phyloP scores from a whole-genome alignment of 2,888 invertebrate genomes.

The Aporophyla lueneburgensis region DNA sequence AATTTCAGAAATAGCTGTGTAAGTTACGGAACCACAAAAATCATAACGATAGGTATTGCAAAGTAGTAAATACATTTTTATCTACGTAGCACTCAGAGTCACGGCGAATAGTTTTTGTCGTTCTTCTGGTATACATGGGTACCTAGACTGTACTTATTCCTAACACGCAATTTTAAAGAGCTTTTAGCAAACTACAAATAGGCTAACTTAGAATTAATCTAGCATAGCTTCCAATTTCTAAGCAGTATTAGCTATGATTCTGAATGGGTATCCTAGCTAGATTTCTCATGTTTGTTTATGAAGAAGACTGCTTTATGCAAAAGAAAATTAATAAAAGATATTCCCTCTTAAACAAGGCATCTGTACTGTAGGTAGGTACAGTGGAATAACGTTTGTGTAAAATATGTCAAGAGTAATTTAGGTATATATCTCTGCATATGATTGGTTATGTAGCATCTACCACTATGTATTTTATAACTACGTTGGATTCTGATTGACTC shows the following conservation, averaged over 20 bases:
- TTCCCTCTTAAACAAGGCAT: not conserved
- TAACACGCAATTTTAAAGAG: no score
- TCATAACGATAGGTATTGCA: no score
- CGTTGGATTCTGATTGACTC: slow-evolving; percentile 4
- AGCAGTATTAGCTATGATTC: not conserved
- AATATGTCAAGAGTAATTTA: slow-evolving; percentile 10
- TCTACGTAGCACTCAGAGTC: no score
- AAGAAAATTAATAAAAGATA: not conserved
- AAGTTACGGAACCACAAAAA: not conserved
- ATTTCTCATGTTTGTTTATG: not conserved
- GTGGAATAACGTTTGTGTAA: not conserved
- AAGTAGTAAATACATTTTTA: no score
- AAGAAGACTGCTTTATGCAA: not conserved
- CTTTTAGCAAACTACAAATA: not conserved
- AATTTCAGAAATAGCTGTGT: not conserved
- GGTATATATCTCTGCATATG: not conserved
- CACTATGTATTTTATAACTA: not conserved
- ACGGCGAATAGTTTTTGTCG: no score
- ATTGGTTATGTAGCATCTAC: not conserved
- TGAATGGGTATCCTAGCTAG: not conserved
- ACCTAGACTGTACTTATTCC: no score
- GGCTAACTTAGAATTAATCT: not conserved
- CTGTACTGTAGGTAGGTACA: not conserved
- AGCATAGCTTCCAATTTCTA: not conserved
- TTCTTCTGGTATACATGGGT: no score